Base-by-base conservation (phyloP, 1,140 invertebrate genomes). In the Zophobas atratus region DNA sequence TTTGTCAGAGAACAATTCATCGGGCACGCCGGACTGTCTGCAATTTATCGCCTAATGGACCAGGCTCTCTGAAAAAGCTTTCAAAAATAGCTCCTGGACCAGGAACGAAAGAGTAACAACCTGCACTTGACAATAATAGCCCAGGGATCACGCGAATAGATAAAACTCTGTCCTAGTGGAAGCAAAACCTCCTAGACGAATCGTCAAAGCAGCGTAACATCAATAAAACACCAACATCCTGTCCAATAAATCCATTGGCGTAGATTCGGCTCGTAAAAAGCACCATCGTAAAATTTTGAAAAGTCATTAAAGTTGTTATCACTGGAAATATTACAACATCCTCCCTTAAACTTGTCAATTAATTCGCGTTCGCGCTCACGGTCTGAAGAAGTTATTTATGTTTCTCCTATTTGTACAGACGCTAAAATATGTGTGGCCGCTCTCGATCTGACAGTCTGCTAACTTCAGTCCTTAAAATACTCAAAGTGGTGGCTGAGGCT, bases 321-420 rank as follows among this genome's bases (percentile, higher is more conserved):
- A 60, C 60, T 4, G 38, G 2, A 43, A 67, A 41, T 43, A 43
- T 41, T 67, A 57, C 55, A 57, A 57, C 55, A 57, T 57, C 55
- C 55, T 57, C 55, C 3, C 20, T 20, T 20, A 57, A 35, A 36
- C 33, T 35, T 8, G 32, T 36, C 60, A 43, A 67, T 67, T 67
- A 67, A 43, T 67, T 67, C 60, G 39, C 60, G 38, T 41, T 57
- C 55, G 38, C 60, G 35, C 49, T 49, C 48, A 36, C 71, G 36
- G 8, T 36, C 57, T 38, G 35, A 60, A 43, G 74, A 76, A 63
- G 74, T 76, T 76, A 76, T 60, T 76, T 76, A 63, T 76, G 74
- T 76, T 63, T 76, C 34, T 67, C 74, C 60, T 67, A 63, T 76
- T 76, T 76, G 74, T 76, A 76, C 74, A 76, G 74, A 76, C 74